These are phyloP conservation scores for Aphis craccivora DNA, from an alignment of 1,140 invertebrate species.

Conservation along the genomic window DNA sequence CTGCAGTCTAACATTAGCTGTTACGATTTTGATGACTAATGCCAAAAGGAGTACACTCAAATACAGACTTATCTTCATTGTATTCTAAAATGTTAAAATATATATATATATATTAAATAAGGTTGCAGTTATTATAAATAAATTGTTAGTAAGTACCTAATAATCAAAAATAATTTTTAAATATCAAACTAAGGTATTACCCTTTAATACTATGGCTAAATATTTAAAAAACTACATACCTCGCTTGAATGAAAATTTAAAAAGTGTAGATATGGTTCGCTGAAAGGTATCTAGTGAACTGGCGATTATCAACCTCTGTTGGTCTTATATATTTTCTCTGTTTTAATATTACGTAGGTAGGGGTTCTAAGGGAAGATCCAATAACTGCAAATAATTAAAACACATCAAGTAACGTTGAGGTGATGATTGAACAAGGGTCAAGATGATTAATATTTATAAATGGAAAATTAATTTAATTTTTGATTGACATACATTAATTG, in stretches of 20 bases:
- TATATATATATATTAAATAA: background rate
- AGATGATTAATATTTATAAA: constrained; percentile 30
- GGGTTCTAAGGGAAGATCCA: background rate
- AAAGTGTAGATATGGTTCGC: background rate
- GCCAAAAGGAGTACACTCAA: background rate
- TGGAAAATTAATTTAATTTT: constrained; percentile 26
- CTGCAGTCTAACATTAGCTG: background rate
- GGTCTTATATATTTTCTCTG: background rate
- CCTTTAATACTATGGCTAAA: background rate
- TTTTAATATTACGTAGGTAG: background rate
- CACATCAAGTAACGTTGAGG: constrained; percentile 10
- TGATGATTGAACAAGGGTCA: constrained; percentile 25
- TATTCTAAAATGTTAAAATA: constrained; percentile 18
- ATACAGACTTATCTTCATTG: background rate
- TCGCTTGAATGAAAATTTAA: background rate
- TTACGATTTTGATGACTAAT: constrained; percentile 21
- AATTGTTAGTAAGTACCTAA: background rate
- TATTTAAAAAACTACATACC: background rate
- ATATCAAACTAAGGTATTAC: background rate
- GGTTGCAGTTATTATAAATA: background rate
- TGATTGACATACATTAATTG: constrained; percentile 34
- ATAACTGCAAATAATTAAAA: constrained; percentile 32
- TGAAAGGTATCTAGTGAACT: background rate
- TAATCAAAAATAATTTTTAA: background rate
- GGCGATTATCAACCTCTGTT: background rate